Percentiles rank a stretch among this genome's conserved stretches.
phyloP scores from a whole-genome alignment of 2,113 vertebrate species.

The Vanacampus margaritifer region DNA sequence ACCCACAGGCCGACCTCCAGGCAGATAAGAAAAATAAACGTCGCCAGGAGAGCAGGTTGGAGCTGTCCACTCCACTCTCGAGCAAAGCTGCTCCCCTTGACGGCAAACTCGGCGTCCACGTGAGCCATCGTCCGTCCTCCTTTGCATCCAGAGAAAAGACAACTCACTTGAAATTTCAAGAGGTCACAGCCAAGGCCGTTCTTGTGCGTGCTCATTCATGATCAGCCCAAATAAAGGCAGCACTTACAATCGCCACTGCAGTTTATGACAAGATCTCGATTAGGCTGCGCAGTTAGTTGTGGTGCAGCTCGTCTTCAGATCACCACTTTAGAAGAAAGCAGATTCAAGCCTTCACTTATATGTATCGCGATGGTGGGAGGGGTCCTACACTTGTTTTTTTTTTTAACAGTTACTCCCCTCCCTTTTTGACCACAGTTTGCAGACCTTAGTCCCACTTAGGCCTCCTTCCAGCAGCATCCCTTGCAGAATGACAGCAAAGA shows the following conservation, averaged over 20 bases:
- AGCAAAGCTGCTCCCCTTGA: conserved; percentile 44
- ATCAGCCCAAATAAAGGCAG: conserved; percentile 7
- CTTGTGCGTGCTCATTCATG: neutral
- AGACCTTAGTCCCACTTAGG: conserved; percentile 52
- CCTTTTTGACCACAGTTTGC: conserved; percentile 58
- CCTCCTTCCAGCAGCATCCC: conserved; percentile 39
- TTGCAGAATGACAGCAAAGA: conserved; percentile 25
- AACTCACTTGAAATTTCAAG: neutral
- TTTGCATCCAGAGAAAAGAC: neutral
- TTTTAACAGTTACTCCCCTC: conserved; percentile 56
- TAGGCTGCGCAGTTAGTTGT: conserved; percentile 28
- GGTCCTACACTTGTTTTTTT: conserved; percentile 58
- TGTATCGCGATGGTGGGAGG: conserved; percentile 61
- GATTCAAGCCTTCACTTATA: conserved; percentile 68
- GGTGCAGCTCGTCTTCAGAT: conserved; percentile 31
- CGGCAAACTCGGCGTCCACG: conserved; percentile 39
- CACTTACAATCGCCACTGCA: conserved; percentile 11
- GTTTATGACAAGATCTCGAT: conserved; percentile 17
- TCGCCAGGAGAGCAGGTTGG: conserved; percentile 63
- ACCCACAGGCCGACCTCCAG: conserved; percentile 74
- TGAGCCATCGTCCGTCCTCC: conserved; percentile 39
- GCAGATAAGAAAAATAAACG: conserved; percentile 68
- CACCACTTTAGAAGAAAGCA: conserved; percentile 42
- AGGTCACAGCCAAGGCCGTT: neutral
- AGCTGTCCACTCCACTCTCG: conserved; percentile 69